Base-by-base conservation (phyloP, 1,140 invertebrate species). In the Cyrtorhinus lividipennis region DNA sequence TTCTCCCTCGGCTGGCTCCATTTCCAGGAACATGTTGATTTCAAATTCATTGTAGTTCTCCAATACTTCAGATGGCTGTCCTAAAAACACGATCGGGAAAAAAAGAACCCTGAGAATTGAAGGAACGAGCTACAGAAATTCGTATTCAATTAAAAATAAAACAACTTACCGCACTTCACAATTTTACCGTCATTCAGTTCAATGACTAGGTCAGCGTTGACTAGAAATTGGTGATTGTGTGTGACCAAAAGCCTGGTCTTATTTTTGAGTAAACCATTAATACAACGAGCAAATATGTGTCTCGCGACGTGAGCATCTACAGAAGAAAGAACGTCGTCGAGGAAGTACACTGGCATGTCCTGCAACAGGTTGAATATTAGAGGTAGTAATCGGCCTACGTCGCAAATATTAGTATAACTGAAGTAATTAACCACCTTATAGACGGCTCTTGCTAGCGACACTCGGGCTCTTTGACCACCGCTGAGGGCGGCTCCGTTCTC, bases 321-420 rank as follows among this genome's bases (percentile, higher is more conserved):
- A 0, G 93, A 86, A 23, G 94, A 86, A 59, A 98, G 77, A 30
- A 96, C 83, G 74, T 98, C 95, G 75, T 99, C 96, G 62, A 98
- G 72, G 3, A 99, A 73, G 76, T 96, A 98, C 61, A 98, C 81
- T 73, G 75, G 72, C 67, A 80, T 82, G 65, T 86, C 77, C 78
- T 83, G 63, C 30, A 72, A 73, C 59, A 69, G 64, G 64, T 62
- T 56, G 64, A 59, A 24, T n/a, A n/a, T n/a, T n/a, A n/a, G n/a
- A n/a, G n/a, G n/a, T n/a, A n/a, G n/a, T n/a, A n/a, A n/a, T n/a
- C n/a, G n/a, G n/a, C n/a, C n/a, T n/a, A n/a, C n/a, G n/a, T n/a
- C n/a, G n/a, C n/a, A 2, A 64, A 67, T 15, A 38, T 38, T 38
- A 38, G 30, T 8, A 38, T 38, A 38, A 38, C 5, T 38, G 15